Percentiles rank a stretch among this genome's conserved stretches.
phyloP scores from a whole-genome alignment of 2,888 invertebrate genomes.

The Eretmocerus hayati region DNA sequence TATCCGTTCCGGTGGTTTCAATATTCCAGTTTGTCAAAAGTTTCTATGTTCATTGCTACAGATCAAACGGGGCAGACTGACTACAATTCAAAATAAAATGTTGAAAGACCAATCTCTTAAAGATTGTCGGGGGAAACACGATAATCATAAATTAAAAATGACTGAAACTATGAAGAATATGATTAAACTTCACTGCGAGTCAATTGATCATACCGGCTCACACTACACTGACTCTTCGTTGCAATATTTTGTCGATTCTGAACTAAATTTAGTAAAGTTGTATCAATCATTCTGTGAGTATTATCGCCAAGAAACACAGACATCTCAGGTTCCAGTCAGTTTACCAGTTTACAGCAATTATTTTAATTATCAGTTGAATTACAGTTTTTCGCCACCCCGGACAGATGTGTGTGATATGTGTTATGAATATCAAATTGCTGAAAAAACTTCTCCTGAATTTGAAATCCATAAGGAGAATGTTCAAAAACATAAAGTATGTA shows the following conservation, averaged over 20 bases:
- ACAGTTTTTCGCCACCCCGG: too few relatives aligned
- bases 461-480: constrained; percentile 1
- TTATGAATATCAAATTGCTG: constrained; percentile 3
- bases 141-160: constrained; percentile 14
- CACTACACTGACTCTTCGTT: constrained; percentile 7
- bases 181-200: constrained; percentile 14
- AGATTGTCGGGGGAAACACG: constrained; percentile 17
- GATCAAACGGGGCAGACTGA: too few relatives aligned
- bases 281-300: constrained; percentile 1
- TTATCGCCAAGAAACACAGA: neutral
- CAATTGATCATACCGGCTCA: constrained; percentile 11
- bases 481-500: constrained; percentile 5
- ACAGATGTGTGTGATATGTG: constrained; percentile 6
- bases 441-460: neutral
- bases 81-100: too few relatives aligned
- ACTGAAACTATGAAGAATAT: constrained; percentile 10
- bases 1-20: too few relatives aligned
- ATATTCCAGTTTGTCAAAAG: too few relatives aligned
- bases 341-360: constrained; percentile 9
- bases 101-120: too few relatives aligned
- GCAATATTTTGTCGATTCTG: constrained; percentile 14
- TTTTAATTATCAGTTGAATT: constrained; percentile 17
- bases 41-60: too few relatives aligned
- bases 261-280: constrained; percentile 5
- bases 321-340: neutral